Conservation (phyloP, 2,797 vertebrate genomes). For the Ctenopoma kingsleyae region DNA sequence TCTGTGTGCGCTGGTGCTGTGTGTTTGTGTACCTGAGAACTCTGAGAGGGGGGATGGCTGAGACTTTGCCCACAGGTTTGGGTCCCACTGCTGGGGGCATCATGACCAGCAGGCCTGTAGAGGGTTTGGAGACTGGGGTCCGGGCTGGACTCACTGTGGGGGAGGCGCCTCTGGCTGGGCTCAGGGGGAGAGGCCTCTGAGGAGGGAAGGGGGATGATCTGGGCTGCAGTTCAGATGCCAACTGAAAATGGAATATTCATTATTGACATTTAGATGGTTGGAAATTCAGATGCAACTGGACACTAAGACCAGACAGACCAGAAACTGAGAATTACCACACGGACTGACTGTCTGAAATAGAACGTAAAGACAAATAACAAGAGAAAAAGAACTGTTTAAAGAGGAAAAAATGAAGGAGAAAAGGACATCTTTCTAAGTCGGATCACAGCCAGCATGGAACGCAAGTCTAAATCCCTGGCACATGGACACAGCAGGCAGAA, state of each 20-base stretch:
- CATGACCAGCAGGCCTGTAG: conserved; percentile 87
- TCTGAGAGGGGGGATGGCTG: conserved; percentile 74
- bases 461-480: conserved; percentile 24
- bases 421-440: not conserved
- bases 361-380: not conserved
- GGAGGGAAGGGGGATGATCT: conserved; percentile 81
- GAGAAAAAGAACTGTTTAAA: not conserved
- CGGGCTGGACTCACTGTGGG: conserved; percentile 60
- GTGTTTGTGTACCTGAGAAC: conserved; percentile 82
- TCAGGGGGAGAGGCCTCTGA: conserved; percentile 87
- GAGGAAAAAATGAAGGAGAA: not conserved
- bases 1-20: not conserved
- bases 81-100: conserved; percentile 82
- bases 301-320: not conserved
- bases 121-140: conserved; percentile 50
- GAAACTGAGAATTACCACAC: not conserved
- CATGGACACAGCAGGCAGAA: conserved; percentile 20
- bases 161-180: conserved; percentile 82
- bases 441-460: not conserved
- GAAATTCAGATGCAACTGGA: not conserved
- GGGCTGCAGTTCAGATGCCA: conserved; percentile 69
- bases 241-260: conserved; percentile 45
- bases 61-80: conserved; percentile 74
- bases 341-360: not conserved
- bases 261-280: not conserved